These are phyloP conservation scores for Machaerirhynchus nigripectus DNA, from an alignment of 2,113 vertebrate genomes.

Conservation along the genomic window DNA sequence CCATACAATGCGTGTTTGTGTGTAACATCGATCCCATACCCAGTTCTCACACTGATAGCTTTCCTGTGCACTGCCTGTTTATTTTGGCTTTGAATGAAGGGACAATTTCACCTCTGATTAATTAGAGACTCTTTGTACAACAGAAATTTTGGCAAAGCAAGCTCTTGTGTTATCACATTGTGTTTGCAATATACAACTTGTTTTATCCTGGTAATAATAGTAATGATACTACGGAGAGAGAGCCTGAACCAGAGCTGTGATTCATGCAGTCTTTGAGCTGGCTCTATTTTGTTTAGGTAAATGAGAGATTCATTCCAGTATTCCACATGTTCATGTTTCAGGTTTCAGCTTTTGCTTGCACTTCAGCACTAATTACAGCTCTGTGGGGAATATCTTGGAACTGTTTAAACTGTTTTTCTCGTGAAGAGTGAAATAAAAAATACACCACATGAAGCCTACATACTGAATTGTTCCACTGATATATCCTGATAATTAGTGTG, in stretches of 20 bases:
- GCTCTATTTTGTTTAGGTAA: conserved; percentile 13
- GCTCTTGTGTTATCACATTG: neutral
- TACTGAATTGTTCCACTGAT: neutral
- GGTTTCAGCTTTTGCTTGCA: conserved; percentile 36
- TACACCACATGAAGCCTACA: neutral
- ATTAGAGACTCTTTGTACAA: neutral
- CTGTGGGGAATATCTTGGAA: conserved; percentile 40
- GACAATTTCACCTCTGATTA: neutral
- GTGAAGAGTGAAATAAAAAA: conserved; percentile 5
- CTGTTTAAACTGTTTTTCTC: conserved; percentile 32
- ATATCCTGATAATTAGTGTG: neutral
- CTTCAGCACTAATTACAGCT: conserved; percentile 50
- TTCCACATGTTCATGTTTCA: conserved; percentile 35
- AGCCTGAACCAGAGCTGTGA: neutral
- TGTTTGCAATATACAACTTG: neutral
- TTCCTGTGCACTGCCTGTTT: neutral
- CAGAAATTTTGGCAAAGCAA: neutral
- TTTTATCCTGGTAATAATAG: neutral
- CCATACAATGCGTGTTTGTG: neutral
- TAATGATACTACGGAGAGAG: neutral
- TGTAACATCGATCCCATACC: neutral
- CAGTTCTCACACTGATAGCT: neutral
- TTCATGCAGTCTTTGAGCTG: neutral
- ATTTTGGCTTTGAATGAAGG: neutral
- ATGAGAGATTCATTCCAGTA: neutral